Evolutionary conservation across 2,113 vertebrate genomes (phyloP).

Genomic region (Pangasianodon hypophthalmus): DNA sequence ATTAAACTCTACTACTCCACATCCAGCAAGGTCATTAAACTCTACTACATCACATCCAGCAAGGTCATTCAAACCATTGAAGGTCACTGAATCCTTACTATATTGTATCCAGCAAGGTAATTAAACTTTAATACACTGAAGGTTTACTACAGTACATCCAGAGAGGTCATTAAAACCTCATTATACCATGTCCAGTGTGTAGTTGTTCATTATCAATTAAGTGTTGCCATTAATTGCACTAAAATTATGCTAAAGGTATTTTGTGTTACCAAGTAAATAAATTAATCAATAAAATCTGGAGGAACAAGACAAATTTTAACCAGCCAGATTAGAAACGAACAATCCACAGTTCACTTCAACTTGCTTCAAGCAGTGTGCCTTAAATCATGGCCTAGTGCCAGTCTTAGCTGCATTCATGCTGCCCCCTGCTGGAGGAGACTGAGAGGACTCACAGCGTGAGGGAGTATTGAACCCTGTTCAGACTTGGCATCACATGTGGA

Average conservation of each 20-base stretch:
- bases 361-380: neutral
- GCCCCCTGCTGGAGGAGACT: conserved; percentile 55
- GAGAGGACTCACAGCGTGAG: conserved; percentile 15
- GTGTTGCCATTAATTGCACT: neutral
- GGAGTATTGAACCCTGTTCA: neutral
- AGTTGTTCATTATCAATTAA: neutral
- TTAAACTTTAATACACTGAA: neutral
- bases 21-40: neutral
- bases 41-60: neutral
- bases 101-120: neutral
- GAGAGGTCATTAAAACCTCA: neutral
- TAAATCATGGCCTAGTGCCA: neutral
- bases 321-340: neutral
- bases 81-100: neutral
- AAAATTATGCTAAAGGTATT: neutral
- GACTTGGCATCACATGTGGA: neutral
- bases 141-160: neutral
- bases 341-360: neutral
- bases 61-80: neutral
- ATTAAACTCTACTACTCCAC: neutral
- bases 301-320: neutral
- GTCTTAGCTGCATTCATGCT: conserved; percentile 32
- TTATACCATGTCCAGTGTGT: neutral
- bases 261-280: neutral
- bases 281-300: neutral